Percentiles rank a stretch among this genome's conserved stretches.
phyloP scores from a whole-genome alignment of 2,113 vertebrate genomes.

The Nothocercus julius region DNA sequence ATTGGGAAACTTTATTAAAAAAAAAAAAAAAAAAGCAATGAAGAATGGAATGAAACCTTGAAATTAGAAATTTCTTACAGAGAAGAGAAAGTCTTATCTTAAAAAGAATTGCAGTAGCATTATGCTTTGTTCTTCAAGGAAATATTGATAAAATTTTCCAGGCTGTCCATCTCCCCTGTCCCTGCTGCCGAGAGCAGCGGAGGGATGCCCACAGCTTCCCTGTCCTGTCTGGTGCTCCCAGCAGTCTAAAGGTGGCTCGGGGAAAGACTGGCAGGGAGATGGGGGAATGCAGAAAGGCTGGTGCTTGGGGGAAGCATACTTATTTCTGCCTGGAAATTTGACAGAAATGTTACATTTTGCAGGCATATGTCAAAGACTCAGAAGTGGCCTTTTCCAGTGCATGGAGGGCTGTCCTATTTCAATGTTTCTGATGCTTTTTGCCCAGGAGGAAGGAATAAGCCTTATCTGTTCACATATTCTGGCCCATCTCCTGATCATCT shows the following conservation, averaged over 20 bases:
- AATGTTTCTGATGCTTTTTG: background rate
- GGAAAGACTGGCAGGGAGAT: background rate
- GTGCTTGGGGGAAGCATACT: background rate
- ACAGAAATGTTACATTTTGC: background rate
- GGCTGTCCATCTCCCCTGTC: too few species aligned
- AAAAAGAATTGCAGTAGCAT: background rate
- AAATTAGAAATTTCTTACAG: background rate
- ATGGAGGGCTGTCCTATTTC: fast-evolving
- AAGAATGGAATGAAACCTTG: background rate
- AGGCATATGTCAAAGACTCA: background rate
- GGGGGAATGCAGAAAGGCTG: background rate
- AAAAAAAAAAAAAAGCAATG: too few species aligned
- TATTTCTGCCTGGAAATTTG: background rate
- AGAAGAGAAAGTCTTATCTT: background rate
- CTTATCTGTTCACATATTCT: background rate
- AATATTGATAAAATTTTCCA: background rate
- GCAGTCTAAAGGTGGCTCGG: background rate
- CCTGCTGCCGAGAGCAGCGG: background rate
- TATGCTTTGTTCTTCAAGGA: background rate
- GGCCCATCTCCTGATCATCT: background rate
- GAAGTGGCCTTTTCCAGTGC: background rate
- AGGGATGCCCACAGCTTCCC: background rate
- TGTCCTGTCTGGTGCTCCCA: background rate
- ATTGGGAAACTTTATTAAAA: background rate
- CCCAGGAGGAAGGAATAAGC: background rate